Percentiles rank a stretch among this genome's conserved stretches.
These are phyloP conservation scores for Falco berigora DNA, from an alignment of 2,797 vertebrate genomes.

Conservation along the genomic window DNA sequence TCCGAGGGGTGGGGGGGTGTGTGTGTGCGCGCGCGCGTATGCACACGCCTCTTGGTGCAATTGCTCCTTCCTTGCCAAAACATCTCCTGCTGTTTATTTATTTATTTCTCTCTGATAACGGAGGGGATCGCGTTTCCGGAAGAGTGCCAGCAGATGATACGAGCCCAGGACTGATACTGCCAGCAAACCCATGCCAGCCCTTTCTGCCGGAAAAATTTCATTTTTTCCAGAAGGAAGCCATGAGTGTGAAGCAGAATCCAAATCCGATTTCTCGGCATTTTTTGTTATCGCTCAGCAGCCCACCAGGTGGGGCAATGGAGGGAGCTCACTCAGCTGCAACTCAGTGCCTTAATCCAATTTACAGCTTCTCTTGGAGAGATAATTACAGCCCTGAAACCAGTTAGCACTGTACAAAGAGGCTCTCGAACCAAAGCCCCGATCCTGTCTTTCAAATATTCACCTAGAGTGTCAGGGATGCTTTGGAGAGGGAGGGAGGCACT, in stretches of 20 bases:
- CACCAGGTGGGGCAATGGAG: slow-evolving; percentile 91
- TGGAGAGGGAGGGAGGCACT: neutral
- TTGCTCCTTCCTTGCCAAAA: slow-evolving; percentile 82
- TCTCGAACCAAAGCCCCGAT: slow-evolving; percentile 62
- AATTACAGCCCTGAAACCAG: slow-evolving; percentile 91
- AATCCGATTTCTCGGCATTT: slow-evolving; percentile 87
- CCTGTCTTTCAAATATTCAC: slow-evolving; percentile 66
- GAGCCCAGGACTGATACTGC: slow-evolving; percentile 86
- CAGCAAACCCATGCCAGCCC: slow-evolving; percentile 81
- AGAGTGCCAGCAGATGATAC: slow-evolving; percentile 89
- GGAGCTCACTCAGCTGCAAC: slow-evolving; percentile 89
- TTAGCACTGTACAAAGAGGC: slow-evolving; percentile 66
- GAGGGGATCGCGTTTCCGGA: slow-evolving; percentile 89
- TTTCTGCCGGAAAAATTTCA: slow-evolving; percentile 89
- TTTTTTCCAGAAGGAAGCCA: slow-evolving; percentile 92
- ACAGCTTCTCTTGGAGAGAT: slow-evolving; percentile 90
- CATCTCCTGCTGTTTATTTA: slow-evolving; percentile 71
- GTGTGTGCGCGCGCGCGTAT: neutral
- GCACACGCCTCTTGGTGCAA: slow-evolving; percentile 40
- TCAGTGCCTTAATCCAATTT: slow-evolving; percentile 93
- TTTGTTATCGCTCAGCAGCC: slow-evolving; percentile 85
- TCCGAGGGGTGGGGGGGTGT: neutral
- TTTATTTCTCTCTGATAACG: slow-evolving; percentile 84
- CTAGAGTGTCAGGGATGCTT: slow-evolving; percentile 53
- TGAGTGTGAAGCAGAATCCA: slow-evolving; percentile 89